These are phyloP conservation scores for Drosophila malerkotliana DNA, from an alignment of 1,140 invertebrate species.

Conservation along the genomic window DNA sequence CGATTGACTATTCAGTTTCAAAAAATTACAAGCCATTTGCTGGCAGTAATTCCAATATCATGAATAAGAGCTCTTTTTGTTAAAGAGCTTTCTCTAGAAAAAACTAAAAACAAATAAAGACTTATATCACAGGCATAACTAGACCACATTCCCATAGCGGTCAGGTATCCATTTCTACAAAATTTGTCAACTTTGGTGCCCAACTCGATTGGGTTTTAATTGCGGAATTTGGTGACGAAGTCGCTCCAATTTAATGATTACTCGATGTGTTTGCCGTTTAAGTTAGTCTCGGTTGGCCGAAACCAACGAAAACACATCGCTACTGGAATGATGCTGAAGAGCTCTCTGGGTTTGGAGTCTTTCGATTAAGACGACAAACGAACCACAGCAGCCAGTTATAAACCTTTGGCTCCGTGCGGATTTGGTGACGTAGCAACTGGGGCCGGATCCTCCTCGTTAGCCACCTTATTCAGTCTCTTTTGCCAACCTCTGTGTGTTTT, in stretches of 20 bases:
- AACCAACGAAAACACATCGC: slow-evolving; percentile 9
- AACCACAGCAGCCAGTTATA: slow-evolving; percentile 63
- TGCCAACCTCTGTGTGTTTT: slow-evolving; percentile 8
- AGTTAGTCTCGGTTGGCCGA: slow-evolving; percentile 59
- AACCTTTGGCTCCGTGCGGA: slow-evolving; percentile 45
- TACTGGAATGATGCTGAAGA: slow-evolving; percentile 45
- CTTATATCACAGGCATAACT: neutral
- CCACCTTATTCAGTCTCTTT: slow-evolving; percentile 16
- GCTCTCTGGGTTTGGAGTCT: slow-evolving; percentile 40
- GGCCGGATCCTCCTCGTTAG: neutral
- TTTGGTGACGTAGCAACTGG: slow-evolving; percentile 21
- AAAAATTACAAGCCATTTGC: too few species aligned
- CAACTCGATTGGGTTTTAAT: slow-evolving; percentile 67
- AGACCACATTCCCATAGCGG: neutral
- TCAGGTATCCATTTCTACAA: slow-evolving; percentile 5
- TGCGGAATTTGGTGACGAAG: slow-evolving; percentile 50
- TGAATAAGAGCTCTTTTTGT: too few species aligned
- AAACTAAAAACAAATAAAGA: neutral
- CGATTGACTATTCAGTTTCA: neutral
- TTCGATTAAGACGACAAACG: slow-evolving; percentile 76
- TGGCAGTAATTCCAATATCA: too few species aligned
- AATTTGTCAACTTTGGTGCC: neutral
- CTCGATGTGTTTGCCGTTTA: slow-evolving; percentile 47
- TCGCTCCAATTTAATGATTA: slow-evolving; percentile 43
- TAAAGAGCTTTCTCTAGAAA: too few species aligned